Conservation (phyloP, 2,888 invertebrate genomes). For the Polydrusus cervinus region DNA sequence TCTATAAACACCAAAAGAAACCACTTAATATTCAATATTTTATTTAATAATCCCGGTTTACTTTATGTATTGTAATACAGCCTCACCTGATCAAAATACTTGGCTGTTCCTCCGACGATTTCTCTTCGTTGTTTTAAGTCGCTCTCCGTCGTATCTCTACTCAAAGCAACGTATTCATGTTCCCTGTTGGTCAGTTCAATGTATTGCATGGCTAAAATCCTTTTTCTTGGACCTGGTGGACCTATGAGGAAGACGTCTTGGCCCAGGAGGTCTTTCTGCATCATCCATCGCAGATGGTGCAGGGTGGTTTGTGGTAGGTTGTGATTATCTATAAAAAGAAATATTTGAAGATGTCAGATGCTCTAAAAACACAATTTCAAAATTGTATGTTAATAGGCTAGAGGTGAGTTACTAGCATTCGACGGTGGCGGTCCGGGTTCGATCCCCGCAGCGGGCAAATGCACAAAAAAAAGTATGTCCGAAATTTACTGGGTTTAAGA, state of each 20-base stretch:
- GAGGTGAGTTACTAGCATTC: too few species aligned
- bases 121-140: conserved; percentile 97
- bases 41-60: too few species aligned
- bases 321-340: conserved; percentile 71
- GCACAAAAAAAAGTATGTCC: too few species aligned
- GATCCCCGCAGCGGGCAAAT: too few species aligned
- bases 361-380: too few species aligned
- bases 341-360: too few species aligned
- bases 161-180: conserved; percentile 93
- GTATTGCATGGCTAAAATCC: conserved; percentile 90
- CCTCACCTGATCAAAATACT: conserved; percentile 94
- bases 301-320: conserved; percentile 82
- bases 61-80: too few species aligned
- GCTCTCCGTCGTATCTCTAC: conserved; percentile 96
- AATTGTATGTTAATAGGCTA: too few species aligned
- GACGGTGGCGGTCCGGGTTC: too few species aligned
- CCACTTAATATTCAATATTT: too few species aligned
- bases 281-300: conserved; percentile 93
- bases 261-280: conserved; percentile 93
- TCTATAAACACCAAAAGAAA: conserved; percentile 72
- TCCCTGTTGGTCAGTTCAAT: conserved; percentile 92
- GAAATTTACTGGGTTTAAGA: too few species aligned
- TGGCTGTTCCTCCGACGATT: conserved; percentile 89
- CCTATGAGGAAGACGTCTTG: conserved; percentile 98
- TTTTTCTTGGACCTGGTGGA: conserved; percentile 87